Percentiles rank a stretch among this genome's conserved stretches.
phyloP scores from a whole-genome alignment of 1,140 invertebrate species.

The Triops cancriformis region DNA sequence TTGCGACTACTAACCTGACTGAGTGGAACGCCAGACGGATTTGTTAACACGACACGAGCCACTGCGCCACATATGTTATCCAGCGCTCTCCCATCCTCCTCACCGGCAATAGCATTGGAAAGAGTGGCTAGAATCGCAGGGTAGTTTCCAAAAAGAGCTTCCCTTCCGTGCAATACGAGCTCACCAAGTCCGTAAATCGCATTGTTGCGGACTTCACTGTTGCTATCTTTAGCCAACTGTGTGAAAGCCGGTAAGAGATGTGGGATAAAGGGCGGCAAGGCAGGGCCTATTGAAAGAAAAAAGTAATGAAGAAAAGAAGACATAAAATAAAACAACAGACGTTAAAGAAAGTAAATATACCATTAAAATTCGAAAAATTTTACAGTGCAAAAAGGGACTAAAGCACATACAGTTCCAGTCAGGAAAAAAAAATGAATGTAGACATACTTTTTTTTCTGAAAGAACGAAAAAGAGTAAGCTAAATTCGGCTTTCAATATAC shows the following conservation, averaged over 20 bases:
- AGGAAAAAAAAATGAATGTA: too few relatives aligned
- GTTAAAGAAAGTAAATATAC: too few relatives aligned
- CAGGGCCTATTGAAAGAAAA: background rate
- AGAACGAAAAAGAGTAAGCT: too few relatives aligned
- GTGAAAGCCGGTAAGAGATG: conserved; percentile 55
- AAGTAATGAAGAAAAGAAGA: too few relatives aligned
- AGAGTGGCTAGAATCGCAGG: conserved; percentile 54
- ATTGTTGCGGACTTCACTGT: conserved; percentile 66
- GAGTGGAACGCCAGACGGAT: conserved; percentile 53
- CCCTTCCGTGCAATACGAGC: conserved; percentile 53
- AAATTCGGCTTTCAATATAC: conserved; percentile 29
- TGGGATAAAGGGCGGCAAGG: conserved; percentile 47
- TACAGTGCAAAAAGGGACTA: too few relatives aligned
- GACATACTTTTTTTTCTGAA: too few relatives aligned
- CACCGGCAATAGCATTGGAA: conserved; percentile 52
- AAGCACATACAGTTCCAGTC: too few relatives aligned
- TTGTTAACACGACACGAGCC: conserved; percentile 59
- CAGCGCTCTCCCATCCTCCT: conserved; percentile 50
- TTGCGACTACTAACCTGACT: conserved; percentile 44
- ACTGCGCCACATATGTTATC: conserved; percentile 73
- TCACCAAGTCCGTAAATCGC: conserved; percentile 66
- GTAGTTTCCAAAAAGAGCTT: conserved; percentile 51
- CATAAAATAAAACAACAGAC: too few relatives aligned
- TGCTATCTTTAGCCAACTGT: conserved; percentile 49
- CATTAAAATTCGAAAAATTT: too few relatives aligned